A percentile compares a stretch with the other conserved stretches of the same genome.
These are phyloP conservation scores for Oligia latruncula DNA, from an alignment of 2,888 invertebrate genomes.

Conservation along the genomic window DNA sequence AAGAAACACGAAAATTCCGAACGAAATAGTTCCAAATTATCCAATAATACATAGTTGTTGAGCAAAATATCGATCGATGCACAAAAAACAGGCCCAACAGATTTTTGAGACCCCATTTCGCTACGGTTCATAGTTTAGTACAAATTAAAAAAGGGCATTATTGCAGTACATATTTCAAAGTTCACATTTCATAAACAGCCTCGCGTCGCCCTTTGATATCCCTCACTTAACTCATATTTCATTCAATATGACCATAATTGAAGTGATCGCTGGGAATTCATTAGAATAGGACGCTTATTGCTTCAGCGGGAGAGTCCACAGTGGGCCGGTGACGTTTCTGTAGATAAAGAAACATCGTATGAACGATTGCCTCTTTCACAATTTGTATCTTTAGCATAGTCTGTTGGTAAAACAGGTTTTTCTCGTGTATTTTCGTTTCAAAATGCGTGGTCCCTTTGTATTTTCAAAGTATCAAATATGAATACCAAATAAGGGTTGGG, in stretches of 20 bases:
- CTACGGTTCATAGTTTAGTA: slow-evolving; percentile 86
- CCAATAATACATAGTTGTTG: slow-evolving; percentile 79
- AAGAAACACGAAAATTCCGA: slow-evolving; percentile 88
- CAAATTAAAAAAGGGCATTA: slow-evolving; percentile 89
- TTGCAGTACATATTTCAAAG: slow-evolving; percentile 87
- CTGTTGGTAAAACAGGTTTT: slow-evolving; percentile 88
- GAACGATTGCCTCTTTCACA: slow-evolving; percentile 89
- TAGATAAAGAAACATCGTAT: slow-evolving; percentile 82
- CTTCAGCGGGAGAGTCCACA: slow-evolving; percentile 78
- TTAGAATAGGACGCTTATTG: slow-evolving; percentile 82
- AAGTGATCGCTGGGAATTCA: slow-evolving; percentile 79
- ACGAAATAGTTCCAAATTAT: slow-evolving; percentile 84
- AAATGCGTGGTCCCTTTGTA: slow-evolving; percentile 87
- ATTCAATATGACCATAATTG: slow-evolving; percentile 90
- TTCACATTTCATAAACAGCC: slow-evolving; percentile 88
- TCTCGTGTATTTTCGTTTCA: slow-evolving; percentile 85
- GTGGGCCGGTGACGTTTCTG: slow-evolving; percentile 72
- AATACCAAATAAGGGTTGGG: slow-evolving; percentile 90
- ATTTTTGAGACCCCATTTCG: slow-evolving; percentile 82
- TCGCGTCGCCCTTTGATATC: slow-evolving; percentile 89
- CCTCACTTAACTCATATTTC: slow-evolving; percentile 90
- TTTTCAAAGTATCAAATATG: slow-evolving; percentile 89
- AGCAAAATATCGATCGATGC: slow-evolving; percentile 76
- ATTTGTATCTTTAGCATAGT: slow-evolving; percentile 89
- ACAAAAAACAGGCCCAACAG: slow-evolving; percentile 73